Evolutionary conservation across 2,797 vertebrate genomes (phyloP), one percentile per base, ranked within the genome.

Genomic region (Sebastes matsubarae): DNA sequence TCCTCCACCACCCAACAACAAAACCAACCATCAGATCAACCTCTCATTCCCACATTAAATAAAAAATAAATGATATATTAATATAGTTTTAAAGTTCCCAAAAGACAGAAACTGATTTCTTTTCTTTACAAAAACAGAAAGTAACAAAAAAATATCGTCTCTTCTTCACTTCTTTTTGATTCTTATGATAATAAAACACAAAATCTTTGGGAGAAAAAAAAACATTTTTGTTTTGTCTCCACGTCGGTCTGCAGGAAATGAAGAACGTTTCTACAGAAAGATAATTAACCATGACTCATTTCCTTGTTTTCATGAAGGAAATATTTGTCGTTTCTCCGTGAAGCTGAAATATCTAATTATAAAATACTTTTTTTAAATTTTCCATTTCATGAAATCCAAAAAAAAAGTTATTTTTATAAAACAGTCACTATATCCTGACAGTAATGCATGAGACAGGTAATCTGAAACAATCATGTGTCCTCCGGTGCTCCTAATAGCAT

Each of bases 41-140:
- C n/a, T 29, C 69, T 32, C n/a, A 64, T 14, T 32, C 20, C 68
- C 69, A 74, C 58, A 6, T 46, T 38, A 78, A 68, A 69, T 68
- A 65, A 70, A 70, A 64, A 78, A 66, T n/a, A 72, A 38, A 8
- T 9, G 2, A 79, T 79, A 69, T 72, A 66, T 72, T 67, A 52
- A 58, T 71, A 52, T 24, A n/a, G 1, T 24, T 71, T 36, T 2
- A 36, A 30, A 27, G 3, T 34, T 38, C 54, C 59, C 24, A 30
- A 68, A n/a, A 74, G 16, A 72, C 38, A 82, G 1, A 81, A 68
- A 58, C n/a, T 24, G 38, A 27, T 59, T 16, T 24, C 25, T 46
- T 32, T 30, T 34, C 36, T 75, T 6, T 22, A 67, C 50, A 77
- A 57, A 66, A 68, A 32, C 18, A 60, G 4, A 78, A 80, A 66